These are phyloP conservation scores for Holothuria glaberrima DNA, from an alignment of 35 echinoderm and acorn worm species.

Conservation along the genomic window DNA sequence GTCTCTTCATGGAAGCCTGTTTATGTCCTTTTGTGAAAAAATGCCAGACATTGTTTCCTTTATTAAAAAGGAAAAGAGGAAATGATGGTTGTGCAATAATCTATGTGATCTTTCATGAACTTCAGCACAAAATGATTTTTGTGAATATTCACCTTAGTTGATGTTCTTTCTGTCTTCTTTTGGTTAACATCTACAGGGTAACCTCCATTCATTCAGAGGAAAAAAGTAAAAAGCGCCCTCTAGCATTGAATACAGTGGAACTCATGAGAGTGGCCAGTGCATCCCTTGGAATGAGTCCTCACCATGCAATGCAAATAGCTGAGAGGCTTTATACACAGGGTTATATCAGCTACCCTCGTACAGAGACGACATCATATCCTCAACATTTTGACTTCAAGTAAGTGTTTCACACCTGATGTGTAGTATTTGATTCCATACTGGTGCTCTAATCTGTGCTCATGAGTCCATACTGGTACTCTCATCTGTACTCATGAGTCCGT, in stretches of 20 bases:
- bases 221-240: constrained; percentile 88
- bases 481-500: too few species aligned
- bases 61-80: too few species aligned
- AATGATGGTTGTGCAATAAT: too few species aligned
- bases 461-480: too few species aligned
- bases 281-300: constrained; percentile 90
- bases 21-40: too few species aligned
- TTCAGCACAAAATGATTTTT: too few species aligned
- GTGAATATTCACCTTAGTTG: not conserved
- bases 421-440: not conserved
- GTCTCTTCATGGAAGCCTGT: too few species aligned
- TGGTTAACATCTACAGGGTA: constrained; percentile 58
- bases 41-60: too few species aligned
- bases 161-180: not conserved
- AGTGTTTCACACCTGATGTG: not conserved
- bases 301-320: constrained; percentile 98
- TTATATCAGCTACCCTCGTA: constrained; percentile 97
- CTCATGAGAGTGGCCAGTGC: constrained; percentile 93
- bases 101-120: too few species aligned
- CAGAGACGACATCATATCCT: constrained; percentile 89
- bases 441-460: not conserved
- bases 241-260: constrained; percentile 94
- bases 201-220: constrained; percentile 78
- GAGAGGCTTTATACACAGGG: constrained; percentile 94
- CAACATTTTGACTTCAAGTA: constrained; percentile 96